Conservation (phyloP, 64 coral and sea anemone species). For the Stichodactyla helianthus region DNA sequence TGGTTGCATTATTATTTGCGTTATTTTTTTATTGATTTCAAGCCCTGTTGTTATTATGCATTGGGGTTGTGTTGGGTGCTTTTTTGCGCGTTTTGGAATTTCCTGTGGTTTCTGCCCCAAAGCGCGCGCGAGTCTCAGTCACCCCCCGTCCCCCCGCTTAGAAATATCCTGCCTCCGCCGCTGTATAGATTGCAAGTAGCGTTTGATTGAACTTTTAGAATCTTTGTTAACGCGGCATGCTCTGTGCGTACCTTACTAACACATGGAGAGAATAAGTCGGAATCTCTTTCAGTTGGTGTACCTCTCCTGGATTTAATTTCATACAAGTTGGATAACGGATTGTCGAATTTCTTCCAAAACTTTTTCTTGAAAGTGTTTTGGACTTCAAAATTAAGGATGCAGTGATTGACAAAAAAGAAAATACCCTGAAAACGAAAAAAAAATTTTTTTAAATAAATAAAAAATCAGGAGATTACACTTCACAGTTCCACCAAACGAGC, state of each 20-base stretch:
- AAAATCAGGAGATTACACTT: not conserved
- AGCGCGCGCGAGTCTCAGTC: too few relatives aligned
- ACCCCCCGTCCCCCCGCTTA: too few relatives aligned
- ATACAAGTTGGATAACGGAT: not conserved
- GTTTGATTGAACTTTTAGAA: too few relatives aligned
- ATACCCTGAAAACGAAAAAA: constrained; percentile 53
- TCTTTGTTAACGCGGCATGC: too few relatives aligned
- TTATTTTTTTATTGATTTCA: too few relatives aligned
- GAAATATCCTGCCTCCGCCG: too few relatives aligned
- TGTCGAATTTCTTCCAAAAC: not conserved
- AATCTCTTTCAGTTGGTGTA: not conserved
- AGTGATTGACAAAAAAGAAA: constrained; percentile 59
- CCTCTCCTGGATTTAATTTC: not conserved
- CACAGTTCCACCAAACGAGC: not conserved
- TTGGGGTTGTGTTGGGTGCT: too few relatives aligned
- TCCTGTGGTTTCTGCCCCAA: too few relatives aligned
- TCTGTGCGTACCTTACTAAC: constrained; percentile 5
- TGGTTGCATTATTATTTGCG: too few relatives aligned
- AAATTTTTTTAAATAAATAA: not conserved
- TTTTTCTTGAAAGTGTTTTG: constrained; percentile 27
- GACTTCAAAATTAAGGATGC: constrained; percentile 46
- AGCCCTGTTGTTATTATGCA: too few relatives aligned
- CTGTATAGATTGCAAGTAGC: too few relatives aligned
- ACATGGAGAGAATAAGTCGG: not conserved
- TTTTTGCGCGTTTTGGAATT: too few relatives aligned